Evolutionary conservation across 2,113 vertebrate genomes (phyloP), one percentile per base, ranked within the genome.

Genomic region (Thalassarche chlororhynchos): DNA sequence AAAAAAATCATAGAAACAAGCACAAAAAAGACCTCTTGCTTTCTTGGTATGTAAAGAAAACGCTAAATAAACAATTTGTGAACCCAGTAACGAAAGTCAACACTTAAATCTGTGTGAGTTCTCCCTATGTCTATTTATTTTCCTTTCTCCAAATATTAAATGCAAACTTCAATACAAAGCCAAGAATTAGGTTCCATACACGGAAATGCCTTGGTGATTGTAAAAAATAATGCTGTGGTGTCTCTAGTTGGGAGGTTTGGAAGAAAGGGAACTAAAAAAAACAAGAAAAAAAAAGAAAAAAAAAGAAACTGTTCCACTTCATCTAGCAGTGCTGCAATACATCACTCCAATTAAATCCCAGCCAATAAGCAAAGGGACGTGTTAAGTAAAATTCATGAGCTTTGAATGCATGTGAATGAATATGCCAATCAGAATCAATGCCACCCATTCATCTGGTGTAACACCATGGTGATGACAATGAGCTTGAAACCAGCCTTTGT

Each of bases 331-430:
- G 85, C 94, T 70, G 96, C 97, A 97, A 98, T 98, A 97, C 98
- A 98, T 98, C 98, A 97, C 97, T 98, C 98, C 97, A 98, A 98
- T 98, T 98, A 98, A 98, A 98, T 96, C 96, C 88, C 86, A 96
- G 97, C 98, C 97, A 98, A 98, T 98, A 98, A 97, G 98, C 97
- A 97, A 96, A 95, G 90, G 96, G 96, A 98, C 92, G 93, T 98
- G 97, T 98, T 98, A 98, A 98, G 98, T 98, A 98, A 98, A 97
- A 98, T 97, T 98, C 97, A 98, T 98, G 98, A 98, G 97, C 93
- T 97, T 97, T 97, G 97, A 98, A 97, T 97, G 95, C 97, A 92
- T 97, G 97, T 98, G 98, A 98, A 98, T 98, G 97, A 98, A 98
- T 97, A 97, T 98, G 98, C 98, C 98, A 98, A 97, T 98, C 98